A percentile compares a stretch with the other conserved stretches of the same genome.
Conservation (phyloP, 2,797 vertebrate genomes). For the Alectoris magna region DNA sequence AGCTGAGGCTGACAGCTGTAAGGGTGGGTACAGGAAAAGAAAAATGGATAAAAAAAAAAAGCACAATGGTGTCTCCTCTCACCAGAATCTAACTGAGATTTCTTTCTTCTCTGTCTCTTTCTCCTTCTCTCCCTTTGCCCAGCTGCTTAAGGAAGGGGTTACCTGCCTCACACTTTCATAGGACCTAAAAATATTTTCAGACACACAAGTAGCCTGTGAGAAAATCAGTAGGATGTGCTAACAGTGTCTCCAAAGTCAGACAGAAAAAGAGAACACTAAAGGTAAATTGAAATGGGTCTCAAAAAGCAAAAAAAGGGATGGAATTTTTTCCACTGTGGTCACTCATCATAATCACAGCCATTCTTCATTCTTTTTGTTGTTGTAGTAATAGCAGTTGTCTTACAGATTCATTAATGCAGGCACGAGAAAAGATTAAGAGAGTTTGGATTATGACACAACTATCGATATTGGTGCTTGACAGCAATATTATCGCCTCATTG, state of each 20-base stretch:
- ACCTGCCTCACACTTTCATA: constrained; percentile 43
- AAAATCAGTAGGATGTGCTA: constrained; percentile 45
- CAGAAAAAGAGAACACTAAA: constrained; percentile 1
- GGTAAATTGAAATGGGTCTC: constrained; percentile 25
- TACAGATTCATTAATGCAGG: constrained; percentile 53
- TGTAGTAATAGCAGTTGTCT: background rate
- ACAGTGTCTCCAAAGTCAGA: constrained; percentile 39
- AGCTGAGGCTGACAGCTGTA: constrained; percentile 28
- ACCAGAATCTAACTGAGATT: constrained; percentile 32
- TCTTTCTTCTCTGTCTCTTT: background rate
- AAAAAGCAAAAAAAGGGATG: background rate
- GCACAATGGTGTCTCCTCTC: background rate
- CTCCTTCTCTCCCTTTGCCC: background rate
- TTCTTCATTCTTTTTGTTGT: background rate
- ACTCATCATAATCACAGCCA: background rate
- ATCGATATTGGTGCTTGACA: constrained; percentile 61
- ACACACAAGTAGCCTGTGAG: constrained; percentile 53
- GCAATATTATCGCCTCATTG: constrained; percentile 22
- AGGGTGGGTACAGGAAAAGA: background rate
- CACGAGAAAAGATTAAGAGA: constrained; percentile 23
- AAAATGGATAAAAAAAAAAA: background rate
- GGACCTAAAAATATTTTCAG: constrained; percentile 69
- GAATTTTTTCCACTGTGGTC: background rate
- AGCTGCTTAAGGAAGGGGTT: constrained; percentile 40
- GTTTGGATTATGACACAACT: constrained; percentile 15